phyloP scores from a whole-genome alignment of 2,113 vertebrate genomes.

The Ranitomeya variabilis region DNA sequence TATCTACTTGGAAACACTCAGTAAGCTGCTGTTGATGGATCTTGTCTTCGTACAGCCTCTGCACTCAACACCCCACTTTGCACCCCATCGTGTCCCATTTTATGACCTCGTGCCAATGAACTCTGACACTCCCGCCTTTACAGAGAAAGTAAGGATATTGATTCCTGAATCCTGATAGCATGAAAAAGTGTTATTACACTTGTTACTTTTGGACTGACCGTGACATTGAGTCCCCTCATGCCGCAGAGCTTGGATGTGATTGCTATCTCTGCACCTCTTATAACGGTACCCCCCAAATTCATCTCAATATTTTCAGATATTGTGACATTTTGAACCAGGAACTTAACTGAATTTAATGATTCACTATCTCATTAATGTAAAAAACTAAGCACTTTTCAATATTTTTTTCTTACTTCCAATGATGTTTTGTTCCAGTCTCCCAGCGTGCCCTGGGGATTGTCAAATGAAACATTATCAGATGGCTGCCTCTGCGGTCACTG shows the following conservation, averaged over 20 bases:
- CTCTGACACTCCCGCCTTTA: too few relatives aligned
- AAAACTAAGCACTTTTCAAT: too few relatives aligned
- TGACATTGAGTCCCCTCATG: not conserved
- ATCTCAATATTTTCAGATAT: not conserved
- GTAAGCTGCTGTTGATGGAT: not conserved
- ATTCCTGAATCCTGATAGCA: not conserved
- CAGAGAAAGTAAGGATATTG: not conserved
- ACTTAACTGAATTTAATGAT: too few relatives aligned
- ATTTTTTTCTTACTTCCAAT: too few relatives aligned
- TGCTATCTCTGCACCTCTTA: not conserved
- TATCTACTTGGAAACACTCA: not conserved
- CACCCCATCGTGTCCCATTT: too few relatives aligned
- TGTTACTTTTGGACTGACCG: not conserved
- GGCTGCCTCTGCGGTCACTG: too few relatives aligned
- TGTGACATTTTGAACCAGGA: not conserved
- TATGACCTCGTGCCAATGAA: too few relatives aligned
- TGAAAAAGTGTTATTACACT: not conserved
- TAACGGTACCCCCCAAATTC: not conserved
- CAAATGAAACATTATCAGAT: too few relatives aligned
- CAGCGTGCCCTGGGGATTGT: too few relatives aligned
- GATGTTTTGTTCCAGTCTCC: too few relatives aligned
- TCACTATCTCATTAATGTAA: too few relatives aligned
- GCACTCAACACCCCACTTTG: too few relatives aligned
- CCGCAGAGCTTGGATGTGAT: not conserved
- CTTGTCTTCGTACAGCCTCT: not conserved